Conservation (phyloP, 2,113 vertebrate genomes). For the Sander vitreus region DNA sequence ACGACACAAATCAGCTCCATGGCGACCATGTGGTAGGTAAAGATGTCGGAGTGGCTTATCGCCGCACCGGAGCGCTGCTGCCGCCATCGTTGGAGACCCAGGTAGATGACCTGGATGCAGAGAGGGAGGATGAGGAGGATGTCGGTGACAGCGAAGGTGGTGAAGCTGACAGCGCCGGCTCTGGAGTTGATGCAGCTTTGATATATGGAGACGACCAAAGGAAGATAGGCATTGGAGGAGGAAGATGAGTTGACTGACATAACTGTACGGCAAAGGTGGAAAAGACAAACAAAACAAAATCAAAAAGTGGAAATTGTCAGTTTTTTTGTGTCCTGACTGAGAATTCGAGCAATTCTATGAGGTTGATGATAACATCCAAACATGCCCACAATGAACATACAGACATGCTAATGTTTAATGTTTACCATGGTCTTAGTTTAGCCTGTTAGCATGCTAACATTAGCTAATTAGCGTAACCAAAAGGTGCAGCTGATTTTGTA, state of each 20-base stretch:
- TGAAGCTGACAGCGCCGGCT: rapidly evolving
- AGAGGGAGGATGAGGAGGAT: constrained; percentile 21
- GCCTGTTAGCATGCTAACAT: too few relatives aligned
- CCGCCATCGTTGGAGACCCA: constrained; percentile 5
- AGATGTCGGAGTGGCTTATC: background rate
- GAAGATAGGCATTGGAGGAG: background rate
- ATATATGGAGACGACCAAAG: too few relatives aligned
- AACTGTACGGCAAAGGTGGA: background rate
- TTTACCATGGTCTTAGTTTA: too few relatives aligned
- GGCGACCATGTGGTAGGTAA: constrained; percentile 31
- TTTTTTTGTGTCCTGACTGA: too few relatives aligned
- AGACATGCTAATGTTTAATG: too few relatives aligned
- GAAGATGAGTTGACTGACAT: background rate
- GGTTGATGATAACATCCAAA: background rate
- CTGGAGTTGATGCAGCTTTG: background rate
- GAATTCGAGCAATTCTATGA: background rate
- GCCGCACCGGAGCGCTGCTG: background rate
- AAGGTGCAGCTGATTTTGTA: too few relatives aligned
- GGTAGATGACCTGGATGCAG: background rate
- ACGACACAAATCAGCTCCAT: constrained; percentile 4
- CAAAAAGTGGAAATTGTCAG: too few relatives aligned
- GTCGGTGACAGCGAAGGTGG: background rate
- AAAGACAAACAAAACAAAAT: background rate
- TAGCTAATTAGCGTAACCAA: too few relatives aligned
- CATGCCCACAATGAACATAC: too few relatives aligned